phyloP scores from a whole-genome alignment of 2,113 vertebrate genomes.

The Apodemus speciosus region DNA sequence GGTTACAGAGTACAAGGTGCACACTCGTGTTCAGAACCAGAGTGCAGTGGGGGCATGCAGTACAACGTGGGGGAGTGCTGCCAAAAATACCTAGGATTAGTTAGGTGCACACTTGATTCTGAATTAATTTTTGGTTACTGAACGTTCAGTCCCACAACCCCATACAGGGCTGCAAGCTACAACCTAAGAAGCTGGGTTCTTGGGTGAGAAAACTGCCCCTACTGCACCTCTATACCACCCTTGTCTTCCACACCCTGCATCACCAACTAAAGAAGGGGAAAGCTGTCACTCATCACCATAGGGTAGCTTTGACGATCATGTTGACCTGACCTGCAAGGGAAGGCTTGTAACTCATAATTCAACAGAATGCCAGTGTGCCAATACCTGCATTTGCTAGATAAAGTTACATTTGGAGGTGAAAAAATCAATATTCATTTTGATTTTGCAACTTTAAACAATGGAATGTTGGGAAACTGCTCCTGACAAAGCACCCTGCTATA shows the following conservation, averaged over 20 bases:
- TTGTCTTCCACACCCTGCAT: background rate
- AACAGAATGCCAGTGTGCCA: conserved; percentile 9
- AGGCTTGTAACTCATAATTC: conserved; percentile 47
- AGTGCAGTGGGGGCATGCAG: background rate
- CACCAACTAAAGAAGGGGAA: background rate
- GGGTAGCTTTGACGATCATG: conserved; percentile 5
- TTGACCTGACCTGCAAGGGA: conserved; percentile 17
- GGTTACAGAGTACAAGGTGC: background rate
- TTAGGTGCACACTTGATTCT: background rate
- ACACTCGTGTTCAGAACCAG: background rate
- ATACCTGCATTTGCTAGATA: conserved; percentile 36
- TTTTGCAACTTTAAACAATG: conserved; percentile 66
- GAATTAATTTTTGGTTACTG: background rate
- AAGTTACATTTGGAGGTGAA: conserved; percentile 51
- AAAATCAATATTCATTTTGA: conserved; percentile 65
- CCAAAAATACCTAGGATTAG: background rate
- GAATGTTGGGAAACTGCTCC: conserved; percentile 48
- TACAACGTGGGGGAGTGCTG: background rate
- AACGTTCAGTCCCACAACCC: background rate
- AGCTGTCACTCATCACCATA: background rate
- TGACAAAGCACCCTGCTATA: conserved; percentile 69
- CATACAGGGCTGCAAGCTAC: background rate
- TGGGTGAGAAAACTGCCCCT: background rate
- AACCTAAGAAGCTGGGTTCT: background rate
- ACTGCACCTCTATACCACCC: background rate